Evolutionary conservation across 2,888 invertebrate species (phyloP).

Genomic region (Meganola albula): DNA sequence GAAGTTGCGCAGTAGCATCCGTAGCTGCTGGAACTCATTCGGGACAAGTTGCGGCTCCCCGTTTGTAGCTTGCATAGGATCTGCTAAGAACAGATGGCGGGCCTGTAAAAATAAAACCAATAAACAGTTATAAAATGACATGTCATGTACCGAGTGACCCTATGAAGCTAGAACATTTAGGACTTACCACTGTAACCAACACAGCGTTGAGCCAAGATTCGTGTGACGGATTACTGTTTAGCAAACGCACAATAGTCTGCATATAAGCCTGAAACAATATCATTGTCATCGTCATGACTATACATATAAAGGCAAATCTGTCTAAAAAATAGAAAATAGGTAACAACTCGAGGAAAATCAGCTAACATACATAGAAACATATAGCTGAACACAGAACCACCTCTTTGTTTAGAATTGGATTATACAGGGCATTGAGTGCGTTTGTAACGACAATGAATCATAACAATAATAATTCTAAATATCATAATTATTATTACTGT

Average conservation of each 20-base stretch:
- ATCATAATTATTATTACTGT: too few relatives aligned
- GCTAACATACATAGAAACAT: too few relatives aligned
- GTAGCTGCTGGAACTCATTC: constrained; percentile 38
- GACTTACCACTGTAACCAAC: constrained; percentile 45
- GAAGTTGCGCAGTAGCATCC: constrained; percentile 39
- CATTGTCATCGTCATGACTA: too few relatives aligned
- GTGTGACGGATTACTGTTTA: constrained; percentile 29
- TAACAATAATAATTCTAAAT: too few relatives aligned
- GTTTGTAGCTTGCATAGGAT: constrained; percentile 23
- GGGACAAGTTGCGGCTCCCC: constrained; percentile 37
- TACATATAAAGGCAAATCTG: too few relatives aligned
- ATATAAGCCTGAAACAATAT: constrained; percentile 38
- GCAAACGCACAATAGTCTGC: constrained; percentile 29
- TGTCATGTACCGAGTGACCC: background rate
- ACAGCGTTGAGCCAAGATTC: constrained; percentile 40
- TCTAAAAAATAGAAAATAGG: too few relatives aligned
- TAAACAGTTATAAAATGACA: background rate
- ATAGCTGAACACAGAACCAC: too few relatives aligned
- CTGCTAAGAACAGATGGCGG: constrained; percentile 39
- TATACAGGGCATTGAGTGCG: too few relatives aligned
- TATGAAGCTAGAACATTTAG: background rate
- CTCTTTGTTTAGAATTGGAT: too few relatives aligned
- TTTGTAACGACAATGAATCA: too few relatives aligned
- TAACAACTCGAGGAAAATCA: too few relatives aligned
- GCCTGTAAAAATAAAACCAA: constrained; percentile 28